Evolutionary conservation across 2,797 vertebrate genomes (phyloP), one percentile per base, ranked within the genome.

Genomic region (Peromyscus attwateri): DNA sequence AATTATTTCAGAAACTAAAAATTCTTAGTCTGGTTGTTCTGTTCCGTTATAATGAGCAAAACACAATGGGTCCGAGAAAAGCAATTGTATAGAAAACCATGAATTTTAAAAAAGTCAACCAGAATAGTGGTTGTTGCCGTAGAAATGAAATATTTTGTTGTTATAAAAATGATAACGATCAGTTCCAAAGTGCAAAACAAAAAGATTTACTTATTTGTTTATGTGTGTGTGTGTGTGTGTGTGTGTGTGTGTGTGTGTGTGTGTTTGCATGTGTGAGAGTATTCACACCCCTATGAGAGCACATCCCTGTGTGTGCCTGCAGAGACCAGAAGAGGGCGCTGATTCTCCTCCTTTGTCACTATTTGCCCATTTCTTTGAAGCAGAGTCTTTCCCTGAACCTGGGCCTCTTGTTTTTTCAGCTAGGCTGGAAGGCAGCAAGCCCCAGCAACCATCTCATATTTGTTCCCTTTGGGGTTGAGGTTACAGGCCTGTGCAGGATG

Each of bases 41-140:
- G 11, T 79, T 95, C 91, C 77, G 25, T 13, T 94, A 49, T 31
- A 68, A 79, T 80, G 52, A 95, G 13, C 75, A 89, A 80, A 92
- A 90, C 21, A 60, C 17, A 90, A 14, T 29, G 87, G 87, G 37
- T 6, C 11, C 84, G 80, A 94, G 52, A 87, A 93, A 82, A 25
- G 17, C 23, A 91, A 46, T 66, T 62, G 6, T 25, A 79, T 52
- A n/a, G 12, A 23, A 94, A 94, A 68, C 16, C 6, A 34, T 27
- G 21, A 34, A 66, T 82, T 88, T 85, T 85, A 88, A 95, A 94
- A 64, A 75, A 40, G 40, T 29, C 75, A 46, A 62, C 80, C 4
- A 81, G 52, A 21, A 92, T 70, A 73, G 55, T 10, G 3, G 71
- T 90, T 34, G 13, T 52, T 94, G 73, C 4, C 55, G 31, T 10